phyloP scores from a whole-genome alignment of 2,888 invertebrate species.

The Asteroscopus sphinx region DNA sequence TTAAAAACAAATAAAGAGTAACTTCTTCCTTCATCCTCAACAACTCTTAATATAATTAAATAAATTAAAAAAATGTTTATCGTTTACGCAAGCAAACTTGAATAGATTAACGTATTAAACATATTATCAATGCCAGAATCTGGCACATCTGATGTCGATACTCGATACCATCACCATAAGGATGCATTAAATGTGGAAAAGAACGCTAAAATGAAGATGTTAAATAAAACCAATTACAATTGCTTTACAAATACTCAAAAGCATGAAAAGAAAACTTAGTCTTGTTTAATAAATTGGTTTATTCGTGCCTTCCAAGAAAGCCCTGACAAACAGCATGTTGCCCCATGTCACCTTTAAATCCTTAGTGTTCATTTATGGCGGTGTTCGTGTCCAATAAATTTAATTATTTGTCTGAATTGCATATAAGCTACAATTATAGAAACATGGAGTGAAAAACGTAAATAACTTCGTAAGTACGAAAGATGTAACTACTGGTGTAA shows the following conservation, averaged over 20 bases:
- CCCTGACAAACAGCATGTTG: slow-evolving; percentile 15
- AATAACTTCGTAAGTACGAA: background rate
- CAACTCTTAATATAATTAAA: too few species aligned
- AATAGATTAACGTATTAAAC: too few species aligned
- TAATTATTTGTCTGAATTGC: slow-evolving; percentile 12
- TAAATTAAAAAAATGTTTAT: too few species aligned
- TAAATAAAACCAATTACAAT: slow-evolving; percentile 6
- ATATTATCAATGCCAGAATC: too few species aligned
- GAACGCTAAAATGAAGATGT: background rate
- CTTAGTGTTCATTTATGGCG: slow-evolving; percentile 2
- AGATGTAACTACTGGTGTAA: too few species aligned
- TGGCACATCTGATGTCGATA: too few species aligned
- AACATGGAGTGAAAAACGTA: background rate
- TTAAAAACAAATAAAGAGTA: too few species aligned
- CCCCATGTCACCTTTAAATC: slow-evolving; percentile 18
- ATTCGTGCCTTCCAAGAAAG: slow-evolving; percentile 14
- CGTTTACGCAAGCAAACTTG: too few species aligned
- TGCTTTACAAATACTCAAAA: background rate
- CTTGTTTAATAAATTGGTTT: slow-evolving; percentile 39
- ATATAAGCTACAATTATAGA: slow-evolving; percentile 10
- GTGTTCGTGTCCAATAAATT: slow-evolving; percentile 10
- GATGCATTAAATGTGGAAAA: too few species aligned
- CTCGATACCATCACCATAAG: too few species aligned
- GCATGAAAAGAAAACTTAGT: slow-evolving; percentile 9
- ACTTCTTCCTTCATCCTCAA: too few species aligned